Percentiles rank a stretch among this genome's conserved stretches.
These are phyloP conservation scores for Drosophila bifasciata DNA, from an alignment of 1,140 invertebrate species.

Conservation along the genomic window DNA sequence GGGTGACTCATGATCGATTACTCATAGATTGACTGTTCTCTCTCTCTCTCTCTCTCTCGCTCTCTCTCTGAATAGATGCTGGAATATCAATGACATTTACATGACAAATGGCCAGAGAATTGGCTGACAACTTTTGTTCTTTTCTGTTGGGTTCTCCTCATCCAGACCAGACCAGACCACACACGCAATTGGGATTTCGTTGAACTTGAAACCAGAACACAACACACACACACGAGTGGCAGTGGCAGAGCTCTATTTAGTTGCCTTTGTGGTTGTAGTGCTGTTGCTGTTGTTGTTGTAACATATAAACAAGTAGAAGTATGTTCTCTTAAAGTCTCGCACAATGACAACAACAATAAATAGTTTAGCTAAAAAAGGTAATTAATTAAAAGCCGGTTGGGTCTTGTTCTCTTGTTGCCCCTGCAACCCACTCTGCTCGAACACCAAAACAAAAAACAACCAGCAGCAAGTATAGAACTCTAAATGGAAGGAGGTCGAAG, in stretches of 20 bases:
- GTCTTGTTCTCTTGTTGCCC: constrained; percentile 27
- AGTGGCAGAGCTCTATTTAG: constrained; percentile 11
- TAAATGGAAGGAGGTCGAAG: too few species aligned
- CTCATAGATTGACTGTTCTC: constrained; percentile 7
- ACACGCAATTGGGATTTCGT: constrained; percentile 64
- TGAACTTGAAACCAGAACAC: constrained; percentile 65
- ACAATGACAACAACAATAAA: constrained; percentile 66
- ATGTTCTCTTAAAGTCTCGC: constrained; percentile 31
- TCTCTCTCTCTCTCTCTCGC: constrained; percentile 18
- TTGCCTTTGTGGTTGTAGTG: constrained; percentile 27
- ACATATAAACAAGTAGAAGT: constrained; percentile 17
- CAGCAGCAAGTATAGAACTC: too few species aligned
- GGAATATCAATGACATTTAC: constrained; percentile 69
- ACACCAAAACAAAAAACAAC: too few species aligned
- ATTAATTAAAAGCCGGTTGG: constrained; percentile 82
- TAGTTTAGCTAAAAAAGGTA: constrained; percentile 81
- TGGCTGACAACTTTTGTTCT: constrained; percentile 22
- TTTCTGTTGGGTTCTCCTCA: neutral
- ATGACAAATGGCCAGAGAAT: constrained; percentile 38
- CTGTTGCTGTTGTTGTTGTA: constrained; percentile 15
- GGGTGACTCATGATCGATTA: neutral
- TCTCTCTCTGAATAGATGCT: constrained; percentile 36
- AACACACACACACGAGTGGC: constrained; percentile 30
- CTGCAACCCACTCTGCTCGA: too few species aligned
- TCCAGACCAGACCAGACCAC: constrained; percentile 22